phyloP scores from a whole-genome alignment of 2,888 invertebrate species.

The Eucera pruinosa region DNA sequence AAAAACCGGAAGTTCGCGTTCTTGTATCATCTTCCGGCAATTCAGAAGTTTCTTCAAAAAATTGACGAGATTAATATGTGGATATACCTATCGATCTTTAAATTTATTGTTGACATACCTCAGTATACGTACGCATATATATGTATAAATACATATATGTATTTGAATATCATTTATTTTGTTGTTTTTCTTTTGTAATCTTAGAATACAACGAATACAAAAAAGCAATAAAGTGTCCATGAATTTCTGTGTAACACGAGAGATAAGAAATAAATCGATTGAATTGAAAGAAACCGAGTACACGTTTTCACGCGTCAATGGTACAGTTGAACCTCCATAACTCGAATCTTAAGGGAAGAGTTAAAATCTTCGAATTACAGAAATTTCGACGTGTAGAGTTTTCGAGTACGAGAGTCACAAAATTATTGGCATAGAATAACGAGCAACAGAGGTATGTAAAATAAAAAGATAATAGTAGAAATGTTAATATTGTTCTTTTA shows the following conservation, averaged over 20 bases:
- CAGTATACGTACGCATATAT: constrained; percentile 25
- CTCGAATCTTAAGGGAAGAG: too few species aligned
- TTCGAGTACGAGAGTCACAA: too few species aligned
- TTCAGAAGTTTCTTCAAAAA: too few species aligned
- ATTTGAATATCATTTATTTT: constrained; percentile 9
- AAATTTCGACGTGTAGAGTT: too few species aligned
- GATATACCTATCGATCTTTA: constrained; percentile 33
- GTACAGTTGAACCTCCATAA: too few species aligned
- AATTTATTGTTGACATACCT: constrained; percentile 45
- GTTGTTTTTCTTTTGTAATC: constrained; percentile 3
- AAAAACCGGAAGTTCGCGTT: constrained; percentile 34
- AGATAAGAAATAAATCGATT: background rate
- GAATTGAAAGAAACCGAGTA: background rate
- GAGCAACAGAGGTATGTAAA: too few species aligned
- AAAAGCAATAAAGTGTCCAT: constrained; percentile 11
- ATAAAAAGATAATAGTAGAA: too few species aligned
- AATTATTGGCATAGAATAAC: too few species aligned
- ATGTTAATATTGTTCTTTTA: too few species aligned
- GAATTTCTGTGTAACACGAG: constrained; percentile 21
- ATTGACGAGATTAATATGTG: too few species aligned
- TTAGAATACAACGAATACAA: constrained; percentile 58
- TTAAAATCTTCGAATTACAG: too few species aligned
- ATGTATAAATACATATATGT: background rate
- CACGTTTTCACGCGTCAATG: background rate
- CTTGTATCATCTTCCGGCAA: constrained; percentile 23